Percentiles rank a stretch among this genome's conserved stretches.
phyloP scores from a whole-genome alignment of 2,888 invertebrate genomes.

The Mythimna impura region DNA sequence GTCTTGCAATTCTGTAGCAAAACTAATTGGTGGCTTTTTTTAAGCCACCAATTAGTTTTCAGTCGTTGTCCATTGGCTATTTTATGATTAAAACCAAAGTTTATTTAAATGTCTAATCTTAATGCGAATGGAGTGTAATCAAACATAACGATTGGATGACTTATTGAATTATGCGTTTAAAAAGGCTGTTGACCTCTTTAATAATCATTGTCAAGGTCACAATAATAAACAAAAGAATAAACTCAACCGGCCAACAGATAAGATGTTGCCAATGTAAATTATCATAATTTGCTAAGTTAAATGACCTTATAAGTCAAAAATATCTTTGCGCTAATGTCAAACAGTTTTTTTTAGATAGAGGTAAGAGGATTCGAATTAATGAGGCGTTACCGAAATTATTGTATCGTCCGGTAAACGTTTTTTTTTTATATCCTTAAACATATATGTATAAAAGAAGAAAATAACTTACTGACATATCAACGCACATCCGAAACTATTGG shows the following conservation, averaged over 20 bases:
- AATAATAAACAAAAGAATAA: slow-evolving; percentile 40
- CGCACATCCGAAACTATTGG: too few species aligned
- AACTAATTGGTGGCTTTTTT: too few species aligned
- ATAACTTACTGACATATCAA: too few species aligned
- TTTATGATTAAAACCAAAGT: too few species aligned
- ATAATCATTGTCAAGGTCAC: slow-evolving; percentile 40
- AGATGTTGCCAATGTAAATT: slow-evolving; percentile 28
- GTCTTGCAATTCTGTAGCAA: too few species aligned
- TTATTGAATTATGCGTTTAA: neutral
- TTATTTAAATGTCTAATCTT: too few species aligned
- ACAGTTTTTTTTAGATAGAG: slow-evolving; percentile 3
- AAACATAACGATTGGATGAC: too few species aligned
- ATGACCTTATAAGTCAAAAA: slow-evolving; percentile 22
- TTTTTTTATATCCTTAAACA: too few species aligned
- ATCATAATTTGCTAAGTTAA: slow-evolving; percentile 38
- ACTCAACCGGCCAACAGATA: slow-evolving; percentile 1
- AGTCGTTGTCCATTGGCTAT: too few species aligned
- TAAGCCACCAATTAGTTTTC: too few species aligned
- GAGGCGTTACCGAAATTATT: neutral
- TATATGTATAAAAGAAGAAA: too few species aligned
- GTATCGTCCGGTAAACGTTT: neutral
- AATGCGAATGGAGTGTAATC: too few species aligned
- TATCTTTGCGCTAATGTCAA: slow-evolving; percentile 26
- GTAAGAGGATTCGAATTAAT: slow-evolving; percentile 5
- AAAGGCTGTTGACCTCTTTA: slow-evolving; percentile 25